Evolutionary conservation across 2,797 vertebrate species (phyloP).

Genomic region (Limnodromus scolopaceus): DNA sequence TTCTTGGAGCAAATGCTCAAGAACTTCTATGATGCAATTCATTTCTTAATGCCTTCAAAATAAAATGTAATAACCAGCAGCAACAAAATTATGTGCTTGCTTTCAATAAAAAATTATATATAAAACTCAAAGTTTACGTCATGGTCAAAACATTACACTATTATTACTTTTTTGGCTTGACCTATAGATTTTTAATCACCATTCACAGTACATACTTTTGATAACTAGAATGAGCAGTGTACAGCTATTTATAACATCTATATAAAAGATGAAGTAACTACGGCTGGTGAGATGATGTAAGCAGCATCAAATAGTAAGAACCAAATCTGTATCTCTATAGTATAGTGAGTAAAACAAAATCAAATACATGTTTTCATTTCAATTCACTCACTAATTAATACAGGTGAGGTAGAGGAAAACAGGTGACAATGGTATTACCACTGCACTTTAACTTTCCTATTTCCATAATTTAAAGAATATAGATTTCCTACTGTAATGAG

Average conservation of each 20-base stretch:
- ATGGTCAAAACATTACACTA: background rate
- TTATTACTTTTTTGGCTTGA: background rate
- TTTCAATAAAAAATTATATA: background rate
- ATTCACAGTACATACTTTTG: background rate
- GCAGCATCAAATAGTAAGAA: background rate
- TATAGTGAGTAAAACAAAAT: background rate
- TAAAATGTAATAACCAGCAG: background rate
- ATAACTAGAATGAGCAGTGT: background rate
- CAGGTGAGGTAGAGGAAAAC: background rate
- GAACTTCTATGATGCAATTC: background rate
- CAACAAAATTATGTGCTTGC: background rate
- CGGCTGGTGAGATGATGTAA: background rate
- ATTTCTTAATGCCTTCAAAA: background rate
- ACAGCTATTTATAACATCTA: background rate
- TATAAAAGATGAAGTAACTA: background rate
- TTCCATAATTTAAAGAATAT: background rate
- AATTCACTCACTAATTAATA: background rate
- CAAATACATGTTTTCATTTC: background rate
- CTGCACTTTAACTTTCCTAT: background rate
- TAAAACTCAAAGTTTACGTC: background rate
- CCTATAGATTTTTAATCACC: background rate
- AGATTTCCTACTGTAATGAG: background rate
- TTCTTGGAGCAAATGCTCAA: background rate
- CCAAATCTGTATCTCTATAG: background rate
- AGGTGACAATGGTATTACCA: background rate